Evolutionary conservation across 2,113 vertebrate genomes (phyloP), one percentile per base, ranked within the genome.

Genomic region (Cervus canadensis): DNA sequence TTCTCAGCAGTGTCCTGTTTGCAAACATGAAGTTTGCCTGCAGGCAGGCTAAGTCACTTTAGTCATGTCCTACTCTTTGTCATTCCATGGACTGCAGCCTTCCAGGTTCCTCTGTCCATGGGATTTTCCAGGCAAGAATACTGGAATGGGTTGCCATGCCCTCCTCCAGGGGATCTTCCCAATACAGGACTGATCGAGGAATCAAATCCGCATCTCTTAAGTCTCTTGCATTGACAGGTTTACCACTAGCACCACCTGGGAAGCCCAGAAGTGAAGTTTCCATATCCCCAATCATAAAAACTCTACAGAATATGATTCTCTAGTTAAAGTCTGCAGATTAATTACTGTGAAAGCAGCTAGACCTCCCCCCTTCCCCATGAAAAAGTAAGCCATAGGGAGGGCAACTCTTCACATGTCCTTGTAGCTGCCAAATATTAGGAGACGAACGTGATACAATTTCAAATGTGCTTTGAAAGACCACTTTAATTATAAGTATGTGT

Each of bases 301-400:
- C 50, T 52, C 48, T n/a, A 86, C 5, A 48, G 76, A 71, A 26
- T 52, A 71, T 3, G 25, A 94, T 45, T 95, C 81, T 56, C 83
- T 62, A 8, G 54, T 23, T 86, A 84, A 64, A 62, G 56, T 60
- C 40, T 97, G 23, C 16, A 92, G 81, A 95, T 78, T 40, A 83
- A 94, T 91, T 82, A 86, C 92, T 96, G 36, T 92, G 90, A 92
- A 95, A 85, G 92, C 67, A 97, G 87, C 87, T 82, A 88, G 84
- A 67, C 81, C 26, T 87, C 43, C 86, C 89, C 21, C 30, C n/a
- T 59, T 83, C n/a, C 19, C 40, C 50, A 8, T 30, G 48, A 88
- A 95, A 64, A 98, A 30, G 25, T 11, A 96, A 50, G 25, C 50
- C 82, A 81, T 2, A 43, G 28, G n/a, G 43, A 97, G 8, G 10